These are phyloP conservation scores for Labrus mixtus DNA, from an alignment of 2,113 vertebrate species.

Conservation along the genomic window DNA sequence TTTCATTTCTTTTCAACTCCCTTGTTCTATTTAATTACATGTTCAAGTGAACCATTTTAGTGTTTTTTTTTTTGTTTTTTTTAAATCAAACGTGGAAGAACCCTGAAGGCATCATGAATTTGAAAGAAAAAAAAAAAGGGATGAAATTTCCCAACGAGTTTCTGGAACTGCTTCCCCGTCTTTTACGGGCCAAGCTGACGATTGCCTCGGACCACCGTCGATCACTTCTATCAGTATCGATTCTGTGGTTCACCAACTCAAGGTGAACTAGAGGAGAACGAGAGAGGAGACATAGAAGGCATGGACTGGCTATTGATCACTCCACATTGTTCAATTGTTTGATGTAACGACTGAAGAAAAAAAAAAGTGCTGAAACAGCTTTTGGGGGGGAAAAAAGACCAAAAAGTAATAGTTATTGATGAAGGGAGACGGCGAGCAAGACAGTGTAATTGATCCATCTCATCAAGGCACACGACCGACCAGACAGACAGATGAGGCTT, in stretches of 20 bases:
- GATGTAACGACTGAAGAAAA: not conserved
- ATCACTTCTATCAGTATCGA: conserved; percentile 43
- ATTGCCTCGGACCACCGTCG: not conserved
- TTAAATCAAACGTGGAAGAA: conserved; percentile 23
- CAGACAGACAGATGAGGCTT: conserved; percentile 21
- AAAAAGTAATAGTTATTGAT: conserved; percentile 32
- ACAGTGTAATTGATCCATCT: conserved; percentile 38
- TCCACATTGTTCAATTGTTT: not conserved
- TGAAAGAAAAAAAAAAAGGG: not conserved
- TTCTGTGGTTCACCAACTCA: conserved; percentile 10
- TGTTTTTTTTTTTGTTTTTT: conserved; percentile 1
- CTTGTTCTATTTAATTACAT: conserved; percentile 17
- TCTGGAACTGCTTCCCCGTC: not conserved
- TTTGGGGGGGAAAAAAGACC: not conserved
- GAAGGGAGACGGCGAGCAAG: not conserved
- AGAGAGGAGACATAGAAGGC: not conserved
- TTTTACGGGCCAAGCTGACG: conserved; percentile 1
- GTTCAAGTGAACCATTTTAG: conserved; percentile 14
- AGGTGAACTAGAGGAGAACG: conserved; percentile 35
- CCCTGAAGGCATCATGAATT: not conserved
- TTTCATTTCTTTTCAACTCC: not conserved
- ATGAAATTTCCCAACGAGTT: not conserved
- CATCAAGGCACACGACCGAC: conserved; percentile 4
- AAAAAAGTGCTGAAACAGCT: not conserved
- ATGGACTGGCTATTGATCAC: not conserved